Base-by-base conservation (phyloP, 1,140 invertebrate species). In the Drosophila orena region DNA sequence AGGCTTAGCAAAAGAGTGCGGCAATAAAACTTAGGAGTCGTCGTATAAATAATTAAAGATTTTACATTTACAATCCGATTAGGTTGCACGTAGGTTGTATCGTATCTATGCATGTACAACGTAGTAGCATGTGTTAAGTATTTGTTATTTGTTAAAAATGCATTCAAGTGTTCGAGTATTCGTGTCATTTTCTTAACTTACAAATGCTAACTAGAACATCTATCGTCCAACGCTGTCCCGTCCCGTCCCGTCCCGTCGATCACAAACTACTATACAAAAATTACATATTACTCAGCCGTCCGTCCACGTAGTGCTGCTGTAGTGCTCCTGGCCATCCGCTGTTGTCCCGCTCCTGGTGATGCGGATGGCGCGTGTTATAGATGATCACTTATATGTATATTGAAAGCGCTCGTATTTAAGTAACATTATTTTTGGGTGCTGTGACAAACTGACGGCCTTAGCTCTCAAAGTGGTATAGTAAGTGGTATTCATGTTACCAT, bases 101-200 rank as follows among this genome's bases (percentile, higher is more conserved):
- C 40, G 42, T 20, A 54, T 50, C 49, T 70, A 60, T 20, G 40
- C 57, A 42, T 43, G 27, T 68, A 54, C 47, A 42, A 69, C 59
- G 54, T 60, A 74, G 30, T 54, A 65, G 43, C 75, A 50, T 77
- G 47, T 77, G 56, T 79, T 88, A 88, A 71, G 70, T 78, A 81
- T 86, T 81, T 86, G 46, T 57, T 78, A 81, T 86, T 81, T 86
- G 46, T 57, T 77, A 77, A 83, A 86, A 86, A 86, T 86, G 83
- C 83, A 83, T 79, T 83, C 65, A 83, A 83, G 75, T 79, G 83
- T 72, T 79, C 84, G 84, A 89, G 84, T 88, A 89, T 88, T 88
- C 61, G 75, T 88, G 78, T 88, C 83, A 85, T 75, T 85, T 85
- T 57, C 83, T 81, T 88, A 81, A 78, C 72, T 79, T 80, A 79